Conservation (phyloP, 2,113 vertebrate genomes). For the Antechinus flavipes region DNA sequence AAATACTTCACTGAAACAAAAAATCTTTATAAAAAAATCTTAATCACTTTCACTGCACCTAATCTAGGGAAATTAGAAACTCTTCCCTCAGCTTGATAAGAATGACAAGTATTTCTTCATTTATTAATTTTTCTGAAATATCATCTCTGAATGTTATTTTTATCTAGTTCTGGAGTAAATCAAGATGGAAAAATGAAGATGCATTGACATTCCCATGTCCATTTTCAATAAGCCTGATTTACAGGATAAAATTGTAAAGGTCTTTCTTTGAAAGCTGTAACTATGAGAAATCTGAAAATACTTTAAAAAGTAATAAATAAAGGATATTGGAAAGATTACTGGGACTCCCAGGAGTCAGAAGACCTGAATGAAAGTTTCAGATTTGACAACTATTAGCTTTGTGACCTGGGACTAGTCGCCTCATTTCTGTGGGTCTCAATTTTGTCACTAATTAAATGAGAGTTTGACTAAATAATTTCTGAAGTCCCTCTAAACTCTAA, state of each 20-base stretch:
- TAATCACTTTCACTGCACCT: background rate
- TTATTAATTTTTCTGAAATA: background rate
- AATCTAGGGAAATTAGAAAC: background rate
- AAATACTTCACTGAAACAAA: background rate
- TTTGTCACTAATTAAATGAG: background rate
- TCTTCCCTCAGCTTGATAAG: background rate
- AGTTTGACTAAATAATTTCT: background rate
- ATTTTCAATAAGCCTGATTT: background rate
- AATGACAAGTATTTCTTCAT: background rate
- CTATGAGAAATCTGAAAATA: background rate
- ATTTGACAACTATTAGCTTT: background rate
- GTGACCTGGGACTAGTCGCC: background rate
- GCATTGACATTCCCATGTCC: background rate
- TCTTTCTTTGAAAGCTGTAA: background rate
- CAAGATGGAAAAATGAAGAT: background rate
- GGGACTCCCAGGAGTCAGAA: background rate
- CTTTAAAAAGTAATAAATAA: background rate
- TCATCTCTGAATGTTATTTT: background rate
- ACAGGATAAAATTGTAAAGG: background rate
- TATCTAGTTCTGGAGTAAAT: background rate
- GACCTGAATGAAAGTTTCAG: background rate
- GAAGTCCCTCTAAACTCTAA: conserved; percentile 12
- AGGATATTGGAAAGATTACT: background rate
- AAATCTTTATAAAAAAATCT: background rate
- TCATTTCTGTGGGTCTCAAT: background rate